Evolutionary conservation across 2,888 invertebrate genomes (phyloP).

Genomic region (Pristionchus entomophagus): DNA sequence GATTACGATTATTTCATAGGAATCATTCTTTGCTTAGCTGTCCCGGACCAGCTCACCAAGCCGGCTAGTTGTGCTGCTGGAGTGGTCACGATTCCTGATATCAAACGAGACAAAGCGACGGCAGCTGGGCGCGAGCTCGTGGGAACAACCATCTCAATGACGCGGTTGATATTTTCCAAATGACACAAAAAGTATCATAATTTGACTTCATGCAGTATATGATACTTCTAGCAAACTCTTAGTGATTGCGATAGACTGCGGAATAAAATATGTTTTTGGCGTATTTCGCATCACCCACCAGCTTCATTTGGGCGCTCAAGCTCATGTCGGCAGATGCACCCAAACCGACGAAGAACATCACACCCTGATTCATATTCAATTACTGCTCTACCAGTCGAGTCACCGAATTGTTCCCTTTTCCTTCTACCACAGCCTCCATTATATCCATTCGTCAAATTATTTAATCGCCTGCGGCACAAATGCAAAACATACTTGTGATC

Average conservation of each 20-base stretch:
- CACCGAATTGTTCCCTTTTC: too few relatives aligned
- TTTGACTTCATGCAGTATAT: too few relatives aligned
- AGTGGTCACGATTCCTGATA: not conserved
- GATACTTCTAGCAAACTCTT: too few relatives aligned
- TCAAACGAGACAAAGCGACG: not conserved
- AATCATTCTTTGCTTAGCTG: not conserved
- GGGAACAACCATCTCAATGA: not conserved
- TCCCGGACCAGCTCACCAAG: not conserved
- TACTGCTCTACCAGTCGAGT: not conserved
- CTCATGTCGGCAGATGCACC: not conserved
- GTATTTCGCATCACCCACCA: not conserved
- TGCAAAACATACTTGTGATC: too few relatives aligned
- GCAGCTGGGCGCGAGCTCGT: not conserved
- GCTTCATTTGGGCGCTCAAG: not conserved
- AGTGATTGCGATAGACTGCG: too few relatives aligned
- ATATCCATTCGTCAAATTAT: too few relatives aligned
- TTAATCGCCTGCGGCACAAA: too few relatives aligned
- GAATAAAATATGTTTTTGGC: too few relatives aligned
- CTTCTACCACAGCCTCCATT: too few relatives aligned
- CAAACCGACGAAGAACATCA: not conserved
- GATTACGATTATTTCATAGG: too few relatives aligned
- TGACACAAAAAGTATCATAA: not conserved
- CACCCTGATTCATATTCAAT: not conserved
- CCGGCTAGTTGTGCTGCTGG: conserved; percentile 15
- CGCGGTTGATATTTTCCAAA: too few relatives aligned